Evolutionary conservation across 2,113 vertebrate genomes (phyloP).

Genomic region (Phylloscopus trochiloides): DNA sequence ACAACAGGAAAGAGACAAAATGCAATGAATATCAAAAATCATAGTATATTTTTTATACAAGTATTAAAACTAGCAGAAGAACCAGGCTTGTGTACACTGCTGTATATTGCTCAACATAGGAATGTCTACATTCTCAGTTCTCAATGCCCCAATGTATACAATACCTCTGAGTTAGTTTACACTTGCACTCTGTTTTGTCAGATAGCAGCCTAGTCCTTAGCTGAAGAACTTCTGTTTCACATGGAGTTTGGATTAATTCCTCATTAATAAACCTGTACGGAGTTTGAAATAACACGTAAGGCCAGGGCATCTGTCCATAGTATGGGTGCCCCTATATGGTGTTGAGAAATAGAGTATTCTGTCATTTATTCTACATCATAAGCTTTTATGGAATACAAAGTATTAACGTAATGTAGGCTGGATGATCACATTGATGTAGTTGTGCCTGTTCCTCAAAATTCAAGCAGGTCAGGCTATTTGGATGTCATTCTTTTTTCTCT

Average conservation of each 20-base stretch:
- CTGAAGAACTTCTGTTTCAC: background rate
- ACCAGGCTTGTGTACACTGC: background rate
- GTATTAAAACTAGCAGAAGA: background rate
- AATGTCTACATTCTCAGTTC: background rate
- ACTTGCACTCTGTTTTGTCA: background rate
- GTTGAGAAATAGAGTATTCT: background rate
- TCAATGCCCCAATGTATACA: fast-evolving
- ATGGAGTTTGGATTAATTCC: background rate
- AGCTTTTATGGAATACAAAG: background rate
- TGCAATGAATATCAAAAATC: background rate
- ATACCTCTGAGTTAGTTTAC: background rate
- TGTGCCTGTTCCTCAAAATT: background rate
- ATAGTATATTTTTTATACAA: background rate
- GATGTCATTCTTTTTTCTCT: background rate
- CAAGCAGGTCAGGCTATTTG: background rate
- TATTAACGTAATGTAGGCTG: background rate
- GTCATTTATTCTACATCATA: background rate
- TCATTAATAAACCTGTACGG: background rate
- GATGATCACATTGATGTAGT: background rate
- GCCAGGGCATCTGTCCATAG: background rate
- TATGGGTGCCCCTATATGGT: background rate
- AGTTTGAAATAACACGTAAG: background rate
- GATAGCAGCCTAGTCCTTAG: background rate
- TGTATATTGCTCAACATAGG: background rate
- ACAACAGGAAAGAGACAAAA: background rate